These are phyloP conservation scores for Pseudococcus jackbeardsleyi DNA, from an alignment of 2,888 invertebrate species.

Conservation along the genomic window DNA sequence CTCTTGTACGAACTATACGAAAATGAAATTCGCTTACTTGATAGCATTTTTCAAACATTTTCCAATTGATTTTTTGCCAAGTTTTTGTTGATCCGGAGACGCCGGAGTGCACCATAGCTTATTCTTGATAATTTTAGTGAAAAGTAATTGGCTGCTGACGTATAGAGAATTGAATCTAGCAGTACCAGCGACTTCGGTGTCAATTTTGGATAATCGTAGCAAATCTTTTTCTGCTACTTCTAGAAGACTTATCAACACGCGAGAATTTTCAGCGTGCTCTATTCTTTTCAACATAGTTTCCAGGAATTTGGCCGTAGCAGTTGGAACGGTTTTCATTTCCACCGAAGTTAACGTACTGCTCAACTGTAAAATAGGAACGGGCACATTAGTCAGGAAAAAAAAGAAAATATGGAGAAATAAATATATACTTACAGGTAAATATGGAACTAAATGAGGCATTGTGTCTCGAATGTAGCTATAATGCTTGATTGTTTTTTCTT, in stretches of 20 bases:
- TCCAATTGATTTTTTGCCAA: conserved; percentile 71
- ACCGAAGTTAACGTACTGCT: conserved; percentile 56
- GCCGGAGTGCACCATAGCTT: conserved; percentile 70
- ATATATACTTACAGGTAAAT: conserved; percentile 72
- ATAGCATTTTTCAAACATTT: conserved; percentile 72
- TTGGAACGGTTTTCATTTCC: conserved; percentile 67
- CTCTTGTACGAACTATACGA: conserved; percentile 67
- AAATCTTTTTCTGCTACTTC: conserved; percentile 79
- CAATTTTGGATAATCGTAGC: conserved; percentile 73
- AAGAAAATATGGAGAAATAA: not conserved
- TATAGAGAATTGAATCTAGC: conserved; percentile 85
- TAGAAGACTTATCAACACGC: conserved; percentile 75
- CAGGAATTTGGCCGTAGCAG: conserved; percentile 78
- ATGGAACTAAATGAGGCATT: conserved; percentile 90
- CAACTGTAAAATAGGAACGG: not conserved
- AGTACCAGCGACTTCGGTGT: conserved; percentile 68
- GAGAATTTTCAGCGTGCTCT: conserved; percentile 74
- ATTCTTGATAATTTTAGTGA: conserved; percentile 71
- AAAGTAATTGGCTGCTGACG: conserved; percentile 76
- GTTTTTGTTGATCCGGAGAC: conserved; percentile 70
- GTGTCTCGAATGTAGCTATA: conserved; percentile 94
- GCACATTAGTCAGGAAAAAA: not conserved
- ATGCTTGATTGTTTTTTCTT: conserved; percentile 92
- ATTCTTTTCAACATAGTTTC: conserved; percentile 81
- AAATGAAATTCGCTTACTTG: conserved; percentile 69